These are phyloP conservation scores for Drosophila insularis DNA, from an alignment of 1,140 invertebrate species.

Conservation along the genomic window DNA sequence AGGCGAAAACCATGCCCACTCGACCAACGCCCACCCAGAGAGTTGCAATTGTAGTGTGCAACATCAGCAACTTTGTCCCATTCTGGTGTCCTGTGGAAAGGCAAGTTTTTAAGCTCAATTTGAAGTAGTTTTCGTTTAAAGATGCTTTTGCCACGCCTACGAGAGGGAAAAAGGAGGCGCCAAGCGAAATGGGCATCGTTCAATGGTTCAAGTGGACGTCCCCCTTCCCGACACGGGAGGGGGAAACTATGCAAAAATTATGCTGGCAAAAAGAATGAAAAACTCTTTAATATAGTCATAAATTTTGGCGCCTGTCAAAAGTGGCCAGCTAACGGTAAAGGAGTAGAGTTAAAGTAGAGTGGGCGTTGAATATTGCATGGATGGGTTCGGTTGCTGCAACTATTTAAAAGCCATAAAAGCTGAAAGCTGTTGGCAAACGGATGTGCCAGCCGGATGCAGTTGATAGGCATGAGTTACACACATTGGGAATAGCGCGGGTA, in stretches of 20 bases:
- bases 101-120: conserved; percentile 26
- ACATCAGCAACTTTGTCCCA: not conserved
- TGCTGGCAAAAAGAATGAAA: conserved; percentile 54
- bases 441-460: conserved; percentile 74
- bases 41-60: conserved; percentile 24
- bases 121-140: conserved; percentile 20
- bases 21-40: not conserved
- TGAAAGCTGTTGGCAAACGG: conserved; percentile 77
- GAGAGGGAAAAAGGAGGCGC: not conserved
- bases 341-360: not conserved
- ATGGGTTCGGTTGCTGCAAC: conserved; percentile 54
- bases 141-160: not conserved
- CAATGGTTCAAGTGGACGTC: conserved; percentile 30
- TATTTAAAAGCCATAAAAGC: conserved; percentile 81
- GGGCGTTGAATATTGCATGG: conserved; percentile 43
- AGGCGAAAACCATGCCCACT: conserved; percentile 5
- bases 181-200: not conserved
- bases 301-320: conserved; percentile 66
- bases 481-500: not conserved
- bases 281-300: conserved; percentile 75
- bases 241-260: conserved; percentile 71
- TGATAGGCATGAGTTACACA: conserved; percentile 71
- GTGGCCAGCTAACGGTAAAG: conserved; percentile 8
- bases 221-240: conserved; percentile 30
- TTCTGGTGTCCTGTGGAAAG: not conserved